A percentile compares a stretch with the other conserved stretches of the same genome.
Evolutionary conservation across 1,140 invertebrate genomes (phyloP).

Genomic region (Scaptomyza pallida): DNA sequence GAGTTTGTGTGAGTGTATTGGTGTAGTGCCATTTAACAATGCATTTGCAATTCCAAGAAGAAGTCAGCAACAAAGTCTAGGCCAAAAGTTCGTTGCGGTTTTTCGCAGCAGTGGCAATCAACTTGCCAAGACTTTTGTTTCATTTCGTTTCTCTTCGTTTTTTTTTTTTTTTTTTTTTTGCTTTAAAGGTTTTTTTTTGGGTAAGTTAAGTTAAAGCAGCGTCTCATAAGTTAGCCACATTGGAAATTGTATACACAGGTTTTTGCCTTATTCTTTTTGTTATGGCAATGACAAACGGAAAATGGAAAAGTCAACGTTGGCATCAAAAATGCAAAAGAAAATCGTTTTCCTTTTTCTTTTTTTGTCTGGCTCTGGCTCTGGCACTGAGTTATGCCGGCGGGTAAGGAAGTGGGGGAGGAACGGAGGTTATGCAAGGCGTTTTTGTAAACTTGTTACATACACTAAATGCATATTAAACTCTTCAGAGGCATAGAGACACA

Average conservation of each 20-base stretch:
- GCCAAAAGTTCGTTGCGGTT: slow-evolving; percentile 33
- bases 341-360: neutral
- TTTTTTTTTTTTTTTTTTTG: slow-evolving; percentile 6
- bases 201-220: slow-evolving; percentile 17
- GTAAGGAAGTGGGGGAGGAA: neutral
- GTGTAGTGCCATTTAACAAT: slow-evolving; percentile 18
- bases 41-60: slow-evolving; percentile 16
- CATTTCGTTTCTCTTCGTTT: neutral
- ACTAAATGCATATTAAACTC: slow-evolving; percentile 82
- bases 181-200: neutral
- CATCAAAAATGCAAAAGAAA: slow-evolving; percentile 3
- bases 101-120: slow-evolving; percentile 3
- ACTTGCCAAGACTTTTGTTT: slow-evolving; percentile 26
- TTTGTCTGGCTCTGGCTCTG: neutral
- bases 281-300: slow-evolving; percentile 10
- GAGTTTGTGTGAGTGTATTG: neutral
- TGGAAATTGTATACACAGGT: slow-evolving; percentile 16
- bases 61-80: slow-evolving; percentile 35
- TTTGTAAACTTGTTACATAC: slow-evolving; percentile 73
- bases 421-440: slow-evolving; percentile 61
- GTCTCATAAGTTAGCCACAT: slow-evolving; percentile 21
- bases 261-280: neutral
- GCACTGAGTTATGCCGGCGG: neutral
- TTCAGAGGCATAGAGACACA: slow-evolving; percentile 45
- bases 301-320: slow-evolving; percentile 4